These are phyloP conservation scores for Bovichtus variegatus DNA, from an alignment of 2,797 vertebrate genomes.

Conservation along the genomic window DNA sequence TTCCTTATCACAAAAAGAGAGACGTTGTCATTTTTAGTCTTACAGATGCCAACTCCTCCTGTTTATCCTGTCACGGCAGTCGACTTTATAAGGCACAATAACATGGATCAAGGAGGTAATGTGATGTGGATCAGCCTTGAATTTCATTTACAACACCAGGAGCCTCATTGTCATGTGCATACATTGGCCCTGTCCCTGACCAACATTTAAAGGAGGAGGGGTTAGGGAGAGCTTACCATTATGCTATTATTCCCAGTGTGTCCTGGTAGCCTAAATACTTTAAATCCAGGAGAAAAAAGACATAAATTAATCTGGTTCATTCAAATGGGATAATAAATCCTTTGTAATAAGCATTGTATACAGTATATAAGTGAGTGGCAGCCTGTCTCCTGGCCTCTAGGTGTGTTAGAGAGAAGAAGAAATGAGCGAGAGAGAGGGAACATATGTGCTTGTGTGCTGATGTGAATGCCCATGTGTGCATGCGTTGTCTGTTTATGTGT, in stretches of 20 bases:
- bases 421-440: conserved; percentile 25
- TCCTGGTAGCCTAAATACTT: conserved; percentile 73
- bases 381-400: conserved; percentile 59
- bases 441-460: conserved; percentile 52
- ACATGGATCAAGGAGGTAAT: conserved; percentile 28
- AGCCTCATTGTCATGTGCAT: conserved; percentile 34
- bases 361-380: conserved; percentile 67
- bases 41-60: conserved; percentile 2
- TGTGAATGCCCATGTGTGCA: conserved; percentile 51
- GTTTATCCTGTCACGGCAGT: conserved; percentile 27
- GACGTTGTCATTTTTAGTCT: conserved; percentile 17
- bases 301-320: conserved; percentile 72
- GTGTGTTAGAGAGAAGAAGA: conserved; percentile 44
- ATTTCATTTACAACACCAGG: conserved; percentile 35
- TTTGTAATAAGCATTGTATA: conserved; percentile 67
- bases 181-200: conserved; percentile 17
- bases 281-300: conserved; percentile 72
- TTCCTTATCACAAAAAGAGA: conserved; percentile 17
- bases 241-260: conserved; percentile 66
- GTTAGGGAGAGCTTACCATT: conserved; percentile 61
- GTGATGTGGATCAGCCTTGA: conserved; percentile 35
- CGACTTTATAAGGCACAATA: conserved; percentile 12
- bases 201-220: conserved; percentile 42
- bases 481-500: conserved; percentile 54
- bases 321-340: conserved; percentile 73